Percentiles rank a stretch among this genome's conserved stretches.
These are phyloP conservation scores for Sula dactylatra DNA, from an alignment of 2,113 vertebrate genomes.

Conservation along the genomic window DNA sequence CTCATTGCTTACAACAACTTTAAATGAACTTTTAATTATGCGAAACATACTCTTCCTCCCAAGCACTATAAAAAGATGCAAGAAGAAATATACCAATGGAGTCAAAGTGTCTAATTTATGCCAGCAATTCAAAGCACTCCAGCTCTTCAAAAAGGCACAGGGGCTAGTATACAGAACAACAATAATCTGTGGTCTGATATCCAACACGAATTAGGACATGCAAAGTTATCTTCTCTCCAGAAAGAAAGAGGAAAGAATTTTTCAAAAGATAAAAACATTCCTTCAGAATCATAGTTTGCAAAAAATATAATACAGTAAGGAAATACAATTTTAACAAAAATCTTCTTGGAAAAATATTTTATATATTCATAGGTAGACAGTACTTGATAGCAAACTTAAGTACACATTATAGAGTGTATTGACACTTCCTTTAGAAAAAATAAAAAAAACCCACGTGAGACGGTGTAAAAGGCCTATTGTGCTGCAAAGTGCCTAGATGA, in stretches of 20 bases:
- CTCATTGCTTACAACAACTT: neutral
- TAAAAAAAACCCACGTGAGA: neutral
- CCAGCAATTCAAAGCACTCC: neutral
- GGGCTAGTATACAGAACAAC: neutral
- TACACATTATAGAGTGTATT: neutral
- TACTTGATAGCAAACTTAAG: neutral
- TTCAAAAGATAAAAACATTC: neutral
- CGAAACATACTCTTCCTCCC: slow-evolving; percentile 37
- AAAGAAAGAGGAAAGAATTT: neutral
- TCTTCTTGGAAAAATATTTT: slow-evolving; percentile 24
- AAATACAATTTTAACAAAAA: slow-evolving; percentile 19
- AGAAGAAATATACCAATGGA: neutral
- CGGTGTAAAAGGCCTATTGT: neutral
- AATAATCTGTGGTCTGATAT: neutral
- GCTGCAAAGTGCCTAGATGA: slow-evolving; percentile 33
- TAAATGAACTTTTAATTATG: neutral
- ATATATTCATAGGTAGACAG: neutral
- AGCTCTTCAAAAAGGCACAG: neutral
- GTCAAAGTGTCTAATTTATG: neutral
- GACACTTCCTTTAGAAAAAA: slow-evolving; percentile 1
- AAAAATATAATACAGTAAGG: neutral
- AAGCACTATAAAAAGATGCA: slow-evolving; percentile 1
- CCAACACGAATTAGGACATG: slow-evolving; percentile 27
- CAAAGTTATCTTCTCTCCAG: neutral
- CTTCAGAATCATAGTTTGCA: neutral